Conservation (phyloP, 2,113 vertebrate species). For the Pachycephala philippinensis region DNA sequence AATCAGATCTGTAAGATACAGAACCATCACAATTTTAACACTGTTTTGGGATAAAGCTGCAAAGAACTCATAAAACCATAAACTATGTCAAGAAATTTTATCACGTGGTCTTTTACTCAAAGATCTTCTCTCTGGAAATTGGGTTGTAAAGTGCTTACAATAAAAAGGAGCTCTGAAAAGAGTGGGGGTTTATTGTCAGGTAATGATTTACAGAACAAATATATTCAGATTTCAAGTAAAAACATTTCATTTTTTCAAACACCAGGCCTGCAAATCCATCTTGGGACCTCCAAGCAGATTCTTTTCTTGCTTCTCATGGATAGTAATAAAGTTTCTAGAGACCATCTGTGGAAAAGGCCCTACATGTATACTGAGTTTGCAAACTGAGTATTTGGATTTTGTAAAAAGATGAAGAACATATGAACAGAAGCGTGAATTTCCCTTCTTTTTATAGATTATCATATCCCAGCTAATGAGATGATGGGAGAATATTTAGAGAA, state of each 20-base stretch:
- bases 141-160: not conserved
- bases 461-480: not conserved
- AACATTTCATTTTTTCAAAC: not conserved
- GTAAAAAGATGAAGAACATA: not conserved
- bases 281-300: slow-evolving; percentile 33
- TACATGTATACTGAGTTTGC: not conserved
- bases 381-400: not conserved
- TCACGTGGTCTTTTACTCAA: not conserved
- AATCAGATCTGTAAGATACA: not conserved
- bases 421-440: not conserved
- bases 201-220: slow-evolving; percentile 45
- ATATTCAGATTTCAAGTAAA: slow-evolving; percentile 26
- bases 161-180: not conserved
- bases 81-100: not conserved
- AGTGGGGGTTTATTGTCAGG: not conserved
- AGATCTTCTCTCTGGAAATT: slow-evolving; percentile 1
- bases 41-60: not conserved
- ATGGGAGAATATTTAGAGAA: not conserved
- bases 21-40: not conserved
- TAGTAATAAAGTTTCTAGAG: slow-evolving; percentile 33
- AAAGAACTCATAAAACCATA: not conserved
- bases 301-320: slow-evolving; percentile 25
- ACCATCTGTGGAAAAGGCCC: slow-evolving; percentile 7
- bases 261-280: slow-evolving; percentile 25
- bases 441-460: not conserved